Conservation (phyloP, 2,797 vertebrate species). For the Chiroxiphia lanceolata region DNA sequence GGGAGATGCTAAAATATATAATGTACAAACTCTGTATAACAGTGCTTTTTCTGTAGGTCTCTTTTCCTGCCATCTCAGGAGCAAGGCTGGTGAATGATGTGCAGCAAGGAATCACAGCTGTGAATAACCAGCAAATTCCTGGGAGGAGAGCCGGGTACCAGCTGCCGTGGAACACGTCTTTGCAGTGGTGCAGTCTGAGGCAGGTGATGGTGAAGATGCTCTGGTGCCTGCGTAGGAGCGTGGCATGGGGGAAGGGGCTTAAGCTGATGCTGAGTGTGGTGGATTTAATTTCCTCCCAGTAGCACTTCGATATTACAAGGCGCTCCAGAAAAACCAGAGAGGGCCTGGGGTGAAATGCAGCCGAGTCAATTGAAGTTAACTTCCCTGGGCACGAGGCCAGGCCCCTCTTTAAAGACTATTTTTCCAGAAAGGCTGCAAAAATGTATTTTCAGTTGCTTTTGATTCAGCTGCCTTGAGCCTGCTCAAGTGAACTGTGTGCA, state of each 20-base stretch:
- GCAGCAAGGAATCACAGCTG: neutral
- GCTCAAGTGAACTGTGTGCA: neutral
- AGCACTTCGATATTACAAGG: neutral
- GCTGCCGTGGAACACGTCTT: accelerated
- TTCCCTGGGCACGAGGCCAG: slow-evolving; percentile 3
- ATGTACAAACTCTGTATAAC: accelerated
- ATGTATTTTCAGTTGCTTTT: neutral
- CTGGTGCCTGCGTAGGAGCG: accelerated
- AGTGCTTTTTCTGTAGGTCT: neutral
- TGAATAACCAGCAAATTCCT: neutral
- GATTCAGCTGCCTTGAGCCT: neutral
- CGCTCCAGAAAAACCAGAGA: slow-evolving; percentile 36
- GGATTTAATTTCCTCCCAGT: neutral
- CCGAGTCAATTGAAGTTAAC: slow-evolving; percentile 48
- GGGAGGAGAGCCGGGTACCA: too few relatives aligned
- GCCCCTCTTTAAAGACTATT: slow-evolving; percentile 15
- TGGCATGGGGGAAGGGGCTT: neutral
- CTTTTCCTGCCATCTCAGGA: neutral
- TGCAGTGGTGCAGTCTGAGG: neutral
- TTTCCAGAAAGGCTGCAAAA: slow-evolving; percentile 35
- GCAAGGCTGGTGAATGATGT: neutral
- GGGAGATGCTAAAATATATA: neutral
- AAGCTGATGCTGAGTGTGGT: neutral
- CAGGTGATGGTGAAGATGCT: neutral
- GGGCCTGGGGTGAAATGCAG: slow-evolving; percentile 9